Evolutionary conservation across 1,140 invertebrate genomes (phyloP), one percentile per base, ranked within the genome.

Genomic region (Hestina assimilis): DNA sequence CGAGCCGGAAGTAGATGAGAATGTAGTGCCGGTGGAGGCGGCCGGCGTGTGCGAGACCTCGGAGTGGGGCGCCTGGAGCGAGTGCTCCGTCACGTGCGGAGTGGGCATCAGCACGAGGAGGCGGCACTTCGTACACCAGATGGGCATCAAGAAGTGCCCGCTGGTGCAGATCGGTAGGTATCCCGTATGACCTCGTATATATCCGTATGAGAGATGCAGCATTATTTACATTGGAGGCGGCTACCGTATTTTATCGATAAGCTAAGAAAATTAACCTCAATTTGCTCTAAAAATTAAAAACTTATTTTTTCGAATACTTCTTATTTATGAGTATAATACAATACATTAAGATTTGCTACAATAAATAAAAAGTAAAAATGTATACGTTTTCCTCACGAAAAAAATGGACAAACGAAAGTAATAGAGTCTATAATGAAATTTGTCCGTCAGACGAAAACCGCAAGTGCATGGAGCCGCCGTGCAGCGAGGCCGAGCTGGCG

Each of bases 21-120:
- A 63, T 11, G 29, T 45, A 14, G 66, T 24, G 4, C 64, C 56
- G 11, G 54, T 71, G 6, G 78, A 80, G 28, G 75, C 86, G 15
- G 83, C 84, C 24, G 90, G 90, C 0, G 62, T 93, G n/a, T 97
- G 96, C 76, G 87, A 89, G 24, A 94, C 93, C 0, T 92, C 92
- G 1, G 90, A 92, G 8, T 97, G 96, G 96, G 90, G 91, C 12
- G 79, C 89, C 0, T 97, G 95, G 95, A 94, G 94, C 4, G 92
- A 94, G 57, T 98, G 96, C 81, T 95, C 95, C 0, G 92, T 92
- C 1, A 93, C 93, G 5, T 98, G 96, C 78, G 96, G 96, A 1
- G 87, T 93, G 24, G 96, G 96, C 0, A 86, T 94, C 28, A 92
- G 90, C 74, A 93, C 94, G 83, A 89, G 96, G 21, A 92, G 91